Percentiles rank a stretch among this genome's conserved stretches.
Conservation (phyloP, 2,113 vertebrate genomes). For the Hyperoodon ampullatus region DNA sequence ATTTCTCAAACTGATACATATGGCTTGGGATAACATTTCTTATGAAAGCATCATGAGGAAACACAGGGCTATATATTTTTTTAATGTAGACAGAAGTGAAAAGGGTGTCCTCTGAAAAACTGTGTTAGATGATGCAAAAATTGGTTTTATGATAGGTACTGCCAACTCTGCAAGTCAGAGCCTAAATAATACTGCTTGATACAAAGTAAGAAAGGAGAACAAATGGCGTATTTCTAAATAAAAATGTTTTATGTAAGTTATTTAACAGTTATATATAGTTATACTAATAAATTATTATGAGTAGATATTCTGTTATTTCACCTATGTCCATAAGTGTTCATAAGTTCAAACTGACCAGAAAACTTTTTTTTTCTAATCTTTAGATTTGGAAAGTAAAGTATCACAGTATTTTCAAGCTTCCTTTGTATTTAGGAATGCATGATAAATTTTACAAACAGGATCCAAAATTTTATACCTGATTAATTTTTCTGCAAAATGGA, state of each 20-base stretch:
- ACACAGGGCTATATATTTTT: neutral
- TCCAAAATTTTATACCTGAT: neutral
- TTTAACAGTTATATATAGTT: neutral
- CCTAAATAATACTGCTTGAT: neutral
- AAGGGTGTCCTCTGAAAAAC: neutral
- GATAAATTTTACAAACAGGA: neutral
- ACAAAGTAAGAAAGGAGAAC: neutral
- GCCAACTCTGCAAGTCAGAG: neutral
- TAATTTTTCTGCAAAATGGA: neutral
- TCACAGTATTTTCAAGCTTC: neutral
- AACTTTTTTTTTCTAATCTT: neutral
- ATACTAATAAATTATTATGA: neutral
- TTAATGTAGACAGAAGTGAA: neutral
- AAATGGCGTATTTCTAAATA: neutral
- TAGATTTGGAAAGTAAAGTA: neutral
- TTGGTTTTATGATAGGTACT: neutral
- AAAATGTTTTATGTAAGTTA: neutral
- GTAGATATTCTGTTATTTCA: neutral
- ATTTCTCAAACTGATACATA: neutral
- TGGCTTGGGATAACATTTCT: neutral
- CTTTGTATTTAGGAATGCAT: neutral
- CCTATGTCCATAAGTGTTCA: neutral
- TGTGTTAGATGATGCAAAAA: neutral
- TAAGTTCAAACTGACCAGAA: neutral
- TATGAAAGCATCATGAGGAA: neutral